Base-by-base conservation (phyloP, 2,797 vertebrate genomes). In the Lacerta bilineata region DNA sequence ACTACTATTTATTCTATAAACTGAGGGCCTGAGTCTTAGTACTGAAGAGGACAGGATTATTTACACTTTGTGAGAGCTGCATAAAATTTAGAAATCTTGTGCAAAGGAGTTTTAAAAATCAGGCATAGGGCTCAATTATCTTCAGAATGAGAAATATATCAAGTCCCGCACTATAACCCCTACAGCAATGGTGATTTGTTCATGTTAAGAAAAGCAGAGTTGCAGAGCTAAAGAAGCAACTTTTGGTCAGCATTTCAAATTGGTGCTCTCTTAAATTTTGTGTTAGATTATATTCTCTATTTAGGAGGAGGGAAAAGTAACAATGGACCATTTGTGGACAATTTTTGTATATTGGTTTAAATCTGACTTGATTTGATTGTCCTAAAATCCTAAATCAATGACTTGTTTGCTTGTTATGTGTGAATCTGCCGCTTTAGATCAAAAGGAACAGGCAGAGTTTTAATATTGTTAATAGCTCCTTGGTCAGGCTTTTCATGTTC, bases 21-120 rank as follows among this genome's bases (percentile, higher is more conserved):
- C 84, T 78, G 50, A 75, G 80, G 79, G 46, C 85, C 88, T 50
- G 3, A 68, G 85, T 64, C 61, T 64, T 64, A 7, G 20, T 20
- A 18, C 20, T 23, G 17, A 71, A 10, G 3, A 41, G 29, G 76
- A 76, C 86, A 68, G 0, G 80, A 4, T 71, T 27, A 1, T 0
- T 3, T 7, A 88, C 13, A 8, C 9, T 20, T 59, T 33, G 6
- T 29, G 0, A 8, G 11, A 89, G 88, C 92, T 87, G 64, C 74
- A 4, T 68, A 82, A 71, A 69, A 69, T 9, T 17, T 69, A 83
- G 17, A 20, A 69, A 88, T 86, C 85, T 59, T 18, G 68, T 36
- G 79, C 84, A 79, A 79, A 59, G 15, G 13, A 9, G 33, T 20
- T 9, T 39, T 17, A 55, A 64, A 68, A 46, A 4, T 17, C 11